Conservation (phyloP, 64 coral and sea anemone genomes). For the Montipora sp. region DNA sequence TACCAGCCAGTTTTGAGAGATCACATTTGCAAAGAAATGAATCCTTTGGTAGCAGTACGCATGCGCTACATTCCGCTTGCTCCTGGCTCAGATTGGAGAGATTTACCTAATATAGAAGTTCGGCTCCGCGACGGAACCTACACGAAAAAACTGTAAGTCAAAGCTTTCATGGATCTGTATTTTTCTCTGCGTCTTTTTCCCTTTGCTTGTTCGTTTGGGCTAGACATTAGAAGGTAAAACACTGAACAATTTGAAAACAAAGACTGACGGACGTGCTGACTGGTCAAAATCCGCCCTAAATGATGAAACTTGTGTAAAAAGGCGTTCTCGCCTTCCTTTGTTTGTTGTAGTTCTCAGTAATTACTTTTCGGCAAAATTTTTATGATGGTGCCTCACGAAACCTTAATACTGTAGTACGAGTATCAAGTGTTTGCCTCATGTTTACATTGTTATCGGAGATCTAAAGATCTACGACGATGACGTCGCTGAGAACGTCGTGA, state of each 20-base stretch:
- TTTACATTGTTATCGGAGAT: too few species aligned
- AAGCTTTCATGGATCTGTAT: not conserved
- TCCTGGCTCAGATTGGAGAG: slow-evolving; percentile 98
- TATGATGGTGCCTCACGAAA: not conserved
- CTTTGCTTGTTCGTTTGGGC: not conserved
- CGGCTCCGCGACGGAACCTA: slow-evolving; percentile 67
- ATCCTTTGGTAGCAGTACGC: slow-evolving; percentile 80
- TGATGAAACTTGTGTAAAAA: not conserved
- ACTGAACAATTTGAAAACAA: not conserved
- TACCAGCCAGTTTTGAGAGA: slow-evolving; percentile 89
- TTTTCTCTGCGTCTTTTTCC: not conserved
- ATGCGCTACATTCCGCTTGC: slow-evolving; percentile 89
- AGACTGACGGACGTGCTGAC: not conserved
- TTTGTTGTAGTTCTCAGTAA: not conserved
- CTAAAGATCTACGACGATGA: too few species aligned
- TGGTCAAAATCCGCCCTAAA: too few species aligned
- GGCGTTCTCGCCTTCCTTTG: not conserved
- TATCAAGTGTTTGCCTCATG: too few species aligned
- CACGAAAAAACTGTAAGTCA: slow-evolving; percentile 81
- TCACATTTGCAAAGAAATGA: slow-evolving; percentile 99
- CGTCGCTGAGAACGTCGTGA: too few species aligned
- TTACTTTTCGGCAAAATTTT: too few species aligned
- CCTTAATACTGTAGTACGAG: not conserved
- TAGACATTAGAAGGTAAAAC: not conserved
- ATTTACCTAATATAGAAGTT: slow-evolving; percentile 83